Conservation (phyloP, 2,113 vertebrate genomes). For the Thamnophis sirtalis region DNA sequence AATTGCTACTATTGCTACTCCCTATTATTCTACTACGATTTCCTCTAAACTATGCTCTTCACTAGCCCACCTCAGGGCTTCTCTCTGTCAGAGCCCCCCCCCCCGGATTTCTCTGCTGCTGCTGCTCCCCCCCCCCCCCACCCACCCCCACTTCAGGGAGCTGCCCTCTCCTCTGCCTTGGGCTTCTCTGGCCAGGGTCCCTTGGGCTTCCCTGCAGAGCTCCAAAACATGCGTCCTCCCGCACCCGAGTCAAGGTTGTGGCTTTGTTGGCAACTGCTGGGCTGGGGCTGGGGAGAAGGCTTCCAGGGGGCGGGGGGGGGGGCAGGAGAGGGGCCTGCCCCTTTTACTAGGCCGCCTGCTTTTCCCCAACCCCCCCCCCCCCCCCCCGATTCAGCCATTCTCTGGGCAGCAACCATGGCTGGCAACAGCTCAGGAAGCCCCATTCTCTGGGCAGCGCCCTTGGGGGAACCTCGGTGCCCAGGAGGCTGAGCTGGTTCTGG, state of each 20-base stretch:
- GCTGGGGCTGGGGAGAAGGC: not conserved
- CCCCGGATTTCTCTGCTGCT: too few relatives aligned
- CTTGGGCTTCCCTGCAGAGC: not conserved
- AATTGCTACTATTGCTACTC: not conserved
- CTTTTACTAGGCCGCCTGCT: too few relatives aligned
- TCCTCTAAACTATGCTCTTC: not conserved
- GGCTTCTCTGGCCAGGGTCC: not conserved
- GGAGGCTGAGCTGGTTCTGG: not conserved
- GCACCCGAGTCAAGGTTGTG: not conserved
- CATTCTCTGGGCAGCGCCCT: not conserved
- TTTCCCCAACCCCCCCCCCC: not conserved
- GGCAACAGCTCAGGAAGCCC: not conserved
- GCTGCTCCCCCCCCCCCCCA: too few relatives aligned
- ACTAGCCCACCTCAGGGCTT: not conserved
- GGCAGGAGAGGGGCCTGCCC: too few relatives aligned
- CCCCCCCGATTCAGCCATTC: not conserved
- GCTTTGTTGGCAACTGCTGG: not conserved
- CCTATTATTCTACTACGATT: not conserved
- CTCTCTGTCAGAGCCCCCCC: not conserved
- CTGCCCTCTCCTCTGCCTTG: not conserved
- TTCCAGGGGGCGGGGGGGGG: not conserved
- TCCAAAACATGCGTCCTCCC: not conserved
- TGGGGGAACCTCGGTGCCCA: not conserved
- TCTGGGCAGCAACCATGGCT: not conserved
- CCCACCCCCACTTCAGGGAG: too few relatives aligned